Evolutionary conservation across 2,797 vertebrate genomes (phyloP).

Genomic region (Lacerta bilineata): DNA sequence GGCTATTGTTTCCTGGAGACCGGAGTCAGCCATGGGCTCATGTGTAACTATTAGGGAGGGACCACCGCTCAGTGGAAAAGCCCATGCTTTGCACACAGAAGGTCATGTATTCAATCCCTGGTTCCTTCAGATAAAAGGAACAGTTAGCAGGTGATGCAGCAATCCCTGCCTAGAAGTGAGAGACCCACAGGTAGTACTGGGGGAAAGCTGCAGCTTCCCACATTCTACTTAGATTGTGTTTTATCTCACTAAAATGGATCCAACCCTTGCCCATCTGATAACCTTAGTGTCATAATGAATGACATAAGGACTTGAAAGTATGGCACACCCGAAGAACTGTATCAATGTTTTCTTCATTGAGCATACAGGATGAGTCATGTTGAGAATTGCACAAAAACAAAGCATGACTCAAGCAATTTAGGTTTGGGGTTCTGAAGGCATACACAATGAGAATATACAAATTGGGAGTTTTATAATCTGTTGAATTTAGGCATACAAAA

Average conservation of each 20-base stretch:
- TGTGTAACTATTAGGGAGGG: too few species aligned
- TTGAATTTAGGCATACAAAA: conserved; percentile 73
- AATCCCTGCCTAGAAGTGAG: background rate
- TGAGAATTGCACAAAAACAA: background rate
- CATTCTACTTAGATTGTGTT: background rate
- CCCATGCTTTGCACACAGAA: background rate
- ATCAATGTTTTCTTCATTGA: background rate
- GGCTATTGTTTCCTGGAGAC: background rate
- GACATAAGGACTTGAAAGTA: background rate
- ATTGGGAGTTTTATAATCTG: conserved; percentile 69
- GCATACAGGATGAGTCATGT: background rate
- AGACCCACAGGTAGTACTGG: background rate
- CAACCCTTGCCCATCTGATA: background rate
- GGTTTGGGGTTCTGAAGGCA: conserved; percentile 60
- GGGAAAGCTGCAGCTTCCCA: background rate
- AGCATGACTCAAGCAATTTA: conserved; percentile 38
- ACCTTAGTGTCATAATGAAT: background rate
- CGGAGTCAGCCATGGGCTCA: background rate
- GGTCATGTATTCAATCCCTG: too few species aligned
- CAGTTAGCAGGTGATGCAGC: background rate
- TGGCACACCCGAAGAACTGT: background rate
- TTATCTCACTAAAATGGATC: background rate
- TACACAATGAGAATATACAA: conserved; percentile 62
- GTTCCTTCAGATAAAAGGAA: background rate
- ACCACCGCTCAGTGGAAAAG: background rate